These are phyloP conservation scores for Variabilichromis moorii DNA, from an alignment of 2,113 vertebrate species.

Conservation along the genomic window DNA sequence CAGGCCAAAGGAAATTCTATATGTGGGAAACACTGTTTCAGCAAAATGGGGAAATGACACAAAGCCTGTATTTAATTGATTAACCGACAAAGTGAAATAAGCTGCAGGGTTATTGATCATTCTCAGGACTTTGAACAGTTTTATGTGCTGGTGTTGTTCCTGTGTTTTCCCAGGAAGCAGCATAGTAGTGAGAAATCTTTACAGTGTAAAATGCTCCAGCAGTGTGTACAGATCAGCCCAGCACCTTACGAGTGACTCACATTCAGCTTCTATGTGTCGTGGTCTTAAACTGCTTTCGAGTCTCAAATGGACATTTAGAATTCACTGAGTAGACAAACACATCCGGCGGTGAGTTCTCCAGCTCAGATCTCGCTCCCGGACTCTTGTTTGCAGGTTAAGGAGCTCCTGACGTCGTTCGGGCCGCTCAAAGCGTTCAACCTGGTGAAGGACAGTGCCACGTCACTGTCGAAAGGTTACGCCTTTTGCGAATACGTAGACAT, in stretches of 20 bases:
- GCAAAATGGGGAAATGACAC: not conserved
- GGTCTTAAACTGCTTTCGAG: not conserved
- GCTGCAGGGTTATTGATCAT: not conserved
- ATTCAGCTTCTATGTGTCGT: not conserved
- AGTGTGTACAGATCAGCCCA: not conserved
- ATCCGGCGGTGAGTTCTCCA: not conserved
- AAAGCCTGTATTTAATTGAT: not conserved
- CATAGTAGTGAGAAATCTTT: not conserved
- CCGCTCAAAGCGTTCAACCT: conserved; percentile 77
- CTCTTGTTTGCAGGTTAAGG: conserved; percentile 68
- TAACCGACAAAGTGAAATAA: not conserved
- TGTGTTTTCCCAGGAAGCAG: not conserved
- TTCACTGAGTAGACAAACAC: not conserved
- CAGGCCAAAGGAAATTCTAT: not conserved
- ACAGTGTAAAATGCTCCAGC: not conserved
- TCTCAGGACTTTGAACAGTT: not conserved
- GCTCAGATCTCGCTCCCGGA: not conserved
- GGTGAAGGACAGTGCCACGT: conserved; percentile 77
- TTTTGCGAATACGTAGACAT: conserved; percentile 76
- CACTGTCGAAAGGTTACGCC: conserved; percentile 76
- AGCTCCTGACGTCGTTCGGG: conserved; percentile 74
- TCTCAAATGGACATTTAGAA: conserved; percentile 23
- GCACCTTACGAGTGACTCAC: not conserved
- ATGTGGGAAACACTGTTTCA: not conserved
- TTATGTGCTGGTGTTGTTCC: not conserved